Base-by-base conservation (phyloP, 2,113 vertebrate genomes). In the Tinamus guttatus region DNA sequence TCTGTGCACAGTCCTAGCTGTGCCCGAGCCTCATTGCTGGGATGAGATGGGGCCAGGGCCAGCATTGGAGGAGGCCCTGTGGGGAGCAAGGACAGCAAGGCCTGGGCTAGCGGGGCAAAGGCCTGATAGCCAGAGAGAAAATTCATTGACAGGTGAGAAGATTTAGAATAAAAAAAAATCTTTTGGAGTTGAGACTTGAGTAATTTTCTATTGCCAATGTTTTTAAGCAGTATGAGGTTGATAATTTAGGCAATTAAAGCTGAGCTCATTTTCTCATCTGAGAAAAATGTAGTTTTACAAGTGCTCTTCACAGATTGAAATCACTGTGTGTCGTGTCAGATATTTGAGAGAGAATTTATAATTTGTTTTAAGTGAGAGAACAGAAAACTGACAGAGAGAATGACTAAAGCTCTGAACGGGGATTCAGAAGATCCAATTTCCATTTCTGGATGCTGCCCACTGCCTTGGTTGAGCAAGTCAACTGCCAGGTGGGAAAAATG, bases 31-130 rank as follows among this genome's bases (percentile, higher is more conserved):
- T 5, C 11, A 40, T 13, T 30, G 38, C 38, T 56, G 14, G 54
- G 58, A 15, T 56, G 54, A 56, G 14, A 30, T 30, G 54, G 15
- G 54, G 54, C 54, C 14, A 30, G 54, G 28, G 15, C 54, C 9
- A 30, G 28, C 47, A 3, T 2, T 12, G 0, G 2, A 2, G 1
- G 3, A 30, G 60, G 9, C 1, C 82, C 9, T 14, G 7, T 6
- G 5, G 0, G 1, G 27, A 17, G 5, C 15, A 56, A n/a, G 6
- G 4, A 12, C 3, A 40, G 15, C 30, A 1, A 18, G 25, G 15
- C 2, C 15, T 77, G 7, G 43, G 54, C 25, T 27, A 28, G 14
- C 27, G 52, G 15, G 54, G 54, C 28, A 5, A 34, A 30, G 9
- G 5, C 4, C n/a, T 19, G 7, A 59, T 5, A 22, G 5, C 54